Base-by-base conservation (phyloP, 2,888 invertebrate genomes). In the Caenorhabditis sinica region DNA sequence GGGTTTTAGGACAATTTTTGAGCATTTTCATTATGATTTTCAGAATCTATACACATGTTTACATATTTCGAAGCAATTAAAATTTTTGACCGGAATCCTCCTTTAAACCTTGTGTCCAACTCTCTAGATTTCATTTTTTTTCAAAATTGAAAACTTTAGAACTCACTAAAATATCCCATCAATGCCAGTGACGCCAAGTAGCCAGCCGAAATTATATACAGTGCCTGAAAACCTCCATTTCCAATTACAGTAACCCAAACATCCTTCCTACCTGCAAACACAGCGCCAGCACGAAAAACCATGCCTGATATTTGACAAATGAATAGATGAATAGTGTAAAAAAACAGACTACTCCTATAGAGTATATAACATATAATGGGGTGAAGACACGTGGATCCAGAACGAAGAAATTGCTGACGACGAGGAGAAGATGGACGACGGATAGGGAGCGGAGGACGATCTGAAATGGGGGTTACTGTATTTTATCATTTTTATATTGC, bases 111-210 rank as follows among this genome's bases (percentile, higher is more conserved):
- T 40, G 36, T 5, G 11, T 36, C n/a, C n/a, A n/a, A n/a, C n/a
- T n/a, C n/a, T 36, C 11, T 11, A 36, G 36, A 36, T 8, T 36
- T 36, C 11, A 30, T n/a, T 6, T 43, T 28, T 66, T 15, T 20
- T n/a, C 17, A 51, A 5, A 33, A 65, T n/a, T n/a, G n/a, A n/a
- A n/a, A n/a, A n/a, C n/a, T n/a, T n/a, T n/a, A n/a, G n/a, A 40
- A 73, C 83, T 73, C 36, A 83, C 83, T 74, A 20, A 83, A 83
- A 69, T 83, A 83, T 43, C 83, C 83, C 83, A 83, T 83, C 25
- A 83, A 28, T 6, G 83, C 77, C 28, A 83, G 33, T 6, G 83
- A 77, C 9, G 83, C 83, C 53, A 83, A 53, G 43, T 83, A 83
- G 45, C 83, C 83, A 20, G 77, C 83, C 0, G 73, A 83, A 8